Evolutionary conservation across 2,113 vertebrate genomes (phyloP).

Genomic region (Odobenus rosmarus): DNA sequence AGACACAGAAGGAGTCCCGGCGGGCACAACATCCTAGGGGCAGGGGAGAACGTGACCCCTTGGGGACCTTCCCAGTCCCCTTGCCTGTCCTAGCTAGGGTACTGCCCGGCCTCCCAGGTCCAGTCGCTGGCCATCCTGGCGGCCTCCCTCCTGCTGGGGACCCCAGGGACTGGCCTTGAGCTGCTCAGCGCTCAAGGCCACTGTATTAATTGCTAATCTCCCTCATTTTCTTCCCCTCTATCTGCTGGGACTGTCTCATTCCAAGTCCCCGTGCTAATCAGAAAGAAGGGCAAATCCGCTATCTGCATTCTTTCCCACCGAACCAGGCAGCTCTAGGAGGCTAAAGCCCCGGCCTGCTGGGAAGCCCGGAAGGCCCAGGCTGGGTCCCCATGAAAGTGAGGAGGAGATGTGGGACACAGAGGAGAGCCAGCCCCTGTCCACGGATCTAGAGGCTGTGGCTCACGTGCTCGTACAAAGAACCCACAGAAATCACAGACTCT

Average conservation of each 20-base stretch:
- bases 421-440: neutral
- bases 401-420: neutral
- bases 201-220: conserved; percentile 69
- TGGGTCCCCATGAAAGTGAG: neutral
- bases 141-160: neutral
- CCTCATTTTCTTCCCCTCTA: conserved; percentile 61
- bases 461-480: neutral
- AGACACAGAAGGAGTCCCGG: neutral
- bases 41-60: neutral
- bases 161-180: neutral
- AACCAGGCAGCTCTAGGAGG: conserved; percentile 22
- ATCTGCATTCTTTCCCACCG: conserved; percentile 67
- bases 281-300: conserved; percentile 63
- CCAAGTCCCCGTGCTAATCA: conserved; percentile 56
- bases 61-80: neutral
- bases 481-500: neutral
- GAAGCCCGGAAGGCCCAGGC: neutral
- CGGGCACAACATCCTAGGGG: neutral
- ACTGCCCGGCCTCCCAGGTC: neutral
- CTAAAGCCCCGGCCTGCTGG: conserved; percentile 5
- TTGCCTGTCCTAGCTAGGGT: neutral
- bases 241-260: neutral
- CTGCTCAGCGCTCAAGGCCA: neutral
- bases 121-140: neutral
- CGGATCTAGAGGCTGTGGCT: neutral